Evolutionary conservation across 1,140 invertebrate genomes (phyloP).

Genomic region (Magallana angulata): DNA sequence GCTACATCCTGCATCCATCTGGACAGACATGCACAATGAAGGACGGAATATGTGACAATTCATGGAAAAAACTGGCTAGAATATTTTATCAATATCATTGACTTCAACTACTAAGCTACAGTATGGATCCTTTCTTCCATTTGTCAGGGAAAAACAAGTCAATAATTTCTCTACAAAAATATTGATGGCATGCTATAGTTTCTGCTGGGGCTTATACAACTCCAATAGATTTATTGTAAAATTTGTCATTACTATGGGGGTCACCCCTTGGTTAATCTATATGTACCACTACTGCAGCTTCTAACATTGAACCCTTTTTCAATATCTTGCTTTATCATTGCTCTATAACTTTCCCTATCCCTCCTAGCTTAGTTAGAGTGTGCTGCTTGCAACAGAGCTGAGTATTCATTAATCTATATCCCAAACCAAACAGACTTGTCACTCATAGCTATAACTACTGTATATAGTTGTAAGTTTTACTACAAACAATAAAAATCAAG

Average conservation of each 20-base stretch:
- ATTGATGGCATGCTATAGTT: slow-evolving; percentile 60
- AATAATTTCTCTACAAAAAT: slow-evolving; percentile 67
- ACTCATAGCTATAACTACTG: no score
- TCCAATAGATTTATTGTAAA: slow-evolving; percentile 62
- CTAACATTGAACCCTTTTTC: slow-evolving; percentile 49
- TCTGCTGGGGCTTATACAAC: slow-evolving; percentile 61
- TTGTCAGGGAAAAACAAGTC: slow-evolving; percentile 60
- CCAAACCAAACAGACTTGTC: background rate
- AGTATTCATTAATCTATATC: background rate
- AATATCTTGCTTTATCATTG: slow-evolving; percentile 19
- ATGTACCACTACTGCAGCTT: slow-evolving; percentile 21
- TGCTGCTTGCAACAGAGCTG: background rate
- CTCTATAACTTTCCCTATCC: background rate
- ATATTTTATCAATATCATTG: slow-evolving; percentile 66
- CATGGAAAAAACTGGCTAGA: slow-evolving; percentile 53
- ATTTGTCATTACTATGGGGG: slow-evolving; percentile 55
- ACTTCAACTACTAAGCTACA: slow-evolving; percentile 59
- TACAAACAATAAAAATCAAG: no score
- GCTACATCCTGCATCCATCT: slow-evolving; percentile 50
- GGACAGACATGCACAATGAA: slow-evolving; percentile 43
- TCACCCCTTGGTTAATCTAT: slow-evolving; percentile 48
- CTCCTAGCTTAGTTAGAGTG: background rate
- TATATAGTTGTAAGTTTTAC: no score
- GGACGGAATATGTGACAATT: slow-evolving; percentile 39
- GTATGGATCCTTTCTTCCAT: slow-evolving; percentile 55